Conservation (phyloP, 2,888 invertebrate genomes). For the Agrochola lychnidis region DNA sequence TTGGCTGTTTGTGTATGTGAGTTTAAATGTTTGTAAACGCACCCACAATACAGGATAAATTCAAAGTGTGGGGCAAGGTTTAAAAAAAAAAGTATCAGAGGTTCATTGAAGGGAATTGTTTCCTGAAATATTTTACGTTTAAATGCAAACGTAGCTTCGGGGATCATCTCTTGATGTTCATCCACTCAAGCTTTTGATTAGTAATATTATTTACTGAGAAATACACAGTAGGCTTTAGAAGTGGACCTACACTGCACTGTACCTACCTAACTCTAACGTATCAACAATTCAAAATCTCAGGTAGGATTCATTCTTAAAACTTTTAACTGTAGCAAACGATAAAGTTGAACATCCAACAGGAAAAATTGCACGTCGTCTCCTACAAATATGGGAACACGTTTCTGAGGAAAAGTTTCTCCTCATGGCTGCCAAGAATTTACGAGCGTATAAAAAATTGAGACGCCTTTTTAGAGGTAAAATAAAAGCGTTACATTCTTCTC, state of each 20-base stretch:
- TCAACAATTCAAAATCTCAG: conserved; percentile 9
- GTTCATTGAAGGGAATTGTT: background rate
- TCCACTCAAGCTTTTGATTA: background rate
- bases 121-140: no score
- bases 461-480: conserved; percentile 27
- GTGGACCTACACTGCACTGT: background rate
- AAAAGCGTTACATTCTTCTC: conserved; percentile 3
- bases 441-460: conserved; percentile 27
- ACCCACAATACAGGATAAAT: no score
- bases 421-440: conserved; percentile 44
- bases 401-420: conserved; percentile 45
- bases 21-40: no score
- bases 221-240: background rate
- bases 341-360: conserved; percentile 44
- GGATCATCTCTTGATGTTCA: background rate
- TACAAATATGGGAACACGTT: conserved; percentile 46
- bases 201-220: background rate
- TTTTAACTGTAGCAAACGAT: conserved; percentile 26
- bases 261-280: conserved; percentile 1
- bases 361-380: conserved; percentile 42
- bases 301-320: conserved; percentile 22
- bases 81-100: no score
- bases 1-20: no score
- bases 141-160: background rate
- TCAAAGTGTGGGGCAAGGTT: no score